A percentile compares a stretch with the other conserved stretches of the same genome.
These are phyloP conservation scores for Selenia dentaria DNA, from an alignment of 2,888 invertebrate genomes.

Conservation along the genomic window DNA sequence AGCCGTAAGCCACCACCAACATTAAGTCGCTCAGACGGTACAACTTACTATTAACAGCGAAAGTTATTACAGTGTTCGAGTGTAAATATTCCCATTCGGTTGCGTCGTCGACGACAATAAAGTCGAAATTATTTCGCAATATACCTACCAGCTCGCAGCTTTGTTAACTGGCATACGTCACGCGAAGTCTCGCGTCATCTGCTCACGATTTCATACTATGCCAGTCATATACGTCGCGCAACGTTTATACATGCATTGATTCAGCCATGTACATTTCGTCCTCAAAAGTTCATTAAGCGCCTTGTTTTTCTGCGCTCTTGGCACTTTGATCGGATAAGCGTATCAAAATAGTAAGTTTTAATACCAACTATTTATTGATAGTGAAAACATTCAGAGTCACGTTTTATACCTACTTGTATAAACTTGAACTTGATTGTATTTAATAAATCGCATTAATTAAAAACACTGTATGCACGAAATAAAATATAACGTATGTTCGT, in stretches of 20 bases:
- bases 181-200: conserved; percentile 49
- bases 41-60: conserved; percentile 25
- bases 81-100: conserved; percentile 35
- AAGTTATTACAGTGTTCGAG: conserved; percentile 30
- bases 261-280: background rate
- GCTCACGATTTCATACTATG: conserved; percentile 48
- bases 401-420: too few relatives aligned
- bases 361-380: too few relatives aligned
- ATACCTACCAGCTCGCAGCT: conserved; percentile 23
- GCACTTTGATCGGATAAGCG: too few relatives aligned
- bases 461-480: too few relatives aligned
- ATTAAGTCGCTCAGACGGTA: conserved; percentile 13
- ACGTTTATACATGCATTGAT: too few relatives aligned
- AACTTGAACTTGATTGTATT: too few relatives aligned
- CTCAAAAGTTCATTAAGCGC: background rate
- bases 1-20: conserved; percentile 2
- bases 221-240: conserved; percentile 13
- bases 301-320: conserved; percentile 17
- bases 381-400: too few relatives aligned
- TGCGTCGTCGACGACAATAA: conserved; percentile 37
- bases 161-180: conserved; percentile 47
- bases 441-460: too few relatives aligned
- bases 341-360: too few relatives aligned
- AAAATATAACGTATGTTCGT: too few relatives aligned
- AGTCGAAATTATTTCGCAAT: conserved; percentile 46